These are phyloP conservation scores for Pristionchus arcanus DNA, from an alignment of 2,888 invertebrate species.

Conservation along the genomic window DNA sequence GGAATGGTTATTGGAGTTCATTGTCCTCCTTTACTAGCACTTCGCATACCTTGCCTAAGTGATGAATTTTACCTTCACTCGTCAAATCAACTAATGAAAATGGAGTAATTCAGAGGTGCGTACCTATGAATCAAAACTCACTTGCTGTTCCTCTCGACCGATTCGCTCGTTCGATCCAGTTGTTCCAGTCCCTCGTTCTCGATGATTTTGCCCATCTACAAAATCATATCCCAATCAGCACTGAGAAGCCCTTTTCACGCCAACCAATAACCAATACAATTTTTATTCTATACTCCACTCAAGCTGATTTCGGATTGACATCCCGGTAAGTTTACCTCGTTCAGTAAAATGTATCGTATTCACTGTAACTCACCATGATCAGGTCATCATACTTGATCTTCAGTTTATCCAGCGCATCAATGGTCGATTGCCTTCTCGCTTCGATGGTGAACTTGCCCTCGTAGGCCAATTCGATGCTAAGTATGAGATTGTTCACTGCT, in stretches of 20 bases:
- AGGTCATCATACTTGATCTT: slow-evolving; percentile 49
- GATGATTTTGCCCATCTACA: background rate
- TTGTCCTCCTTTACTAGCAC: too few species aligned
- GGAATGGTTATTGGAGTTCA: background rate
- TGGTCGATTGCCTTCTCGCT: slow-evolving; percentile 20
- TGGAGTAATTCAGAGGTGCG: too few species aligned
- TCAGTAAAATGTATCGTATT: too few species aligned
- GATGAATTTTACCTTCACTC: too few species aligned
- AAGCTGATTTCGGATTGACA: too few species aligned
- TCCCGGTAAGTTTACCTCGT: too few species aligned
- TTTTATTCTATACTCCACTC: too few species aligned
- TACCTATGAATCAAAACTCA: background rate
- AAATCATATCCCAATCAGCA: background rate
- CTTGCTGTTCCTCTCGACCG: background rate
- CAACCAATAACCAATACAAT: too few species aligned
- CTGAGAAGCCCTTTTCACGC: too few species aligned
- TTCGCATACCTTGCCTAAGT: too few species aligned
- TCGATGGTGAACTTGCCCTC: slow-evolving; percentile 48
- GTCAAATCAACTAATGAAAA: too few species aligned
- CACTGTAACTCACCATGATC: slow-evolving; percentile 55
- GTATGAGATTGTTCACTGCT: slow-evolving; percentile 52
- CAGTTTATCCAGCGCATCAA: background rate
- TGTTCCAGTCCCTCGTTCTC: slow-evolving; percentile 39
- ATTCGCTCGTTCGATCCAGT: slow-evolving; percentile 28
- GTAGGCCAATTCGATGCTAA: slow-evolving; percentile 57